These are phyloP conservation scores for Etheostoma perlongum DNA, from an alignment of 2,797 vertebrate species.

Conservation along the genomic window DNA sequence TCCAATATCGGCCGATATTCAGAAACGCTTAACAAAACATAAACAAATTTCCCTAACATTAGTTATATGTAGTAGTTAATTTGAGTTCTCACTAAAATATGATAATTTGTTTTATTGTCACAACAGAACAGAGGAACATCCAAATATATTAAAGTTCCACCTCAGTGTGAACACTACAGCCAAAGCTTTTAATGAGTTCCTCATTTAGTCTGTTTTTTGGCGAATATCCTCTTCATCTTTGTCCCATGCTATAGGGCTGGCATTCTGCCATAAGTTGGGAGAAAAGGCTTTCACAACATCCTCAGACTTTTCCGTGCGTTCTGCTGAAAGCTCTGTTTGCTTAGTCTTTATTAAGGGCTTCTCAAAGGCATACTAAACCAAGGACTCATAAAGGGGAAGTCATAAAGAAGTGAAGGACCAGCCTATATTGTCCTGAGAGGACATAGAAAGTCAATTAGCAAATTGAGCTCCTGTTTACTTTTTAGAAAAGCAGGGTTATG, in stretches of 20 bases:
- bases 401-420: slow-evolving; percentile 75
- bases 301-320: slow-evolving; percentile 55
- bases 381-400: slow-evolving; percentile 75
- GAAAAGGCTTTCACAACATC: slow-evolving; percentile 46
- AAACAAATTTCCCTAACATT: no score
- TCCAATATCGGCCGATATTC: no score
- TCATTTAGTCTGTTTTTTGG: slow-evolving; percentile 45
- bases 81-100: no score
- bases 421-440: slow-evolving; percentile 68
- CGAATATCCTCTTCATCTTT: slow-evolving; percentile 45
- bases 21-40: no score
- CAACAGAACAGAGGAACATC: no score
- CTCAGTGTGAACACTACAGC: slow-evolving; percentile 22
- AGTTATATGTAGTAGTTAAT: no score
- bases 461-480: slow-evolving; percentile 65
- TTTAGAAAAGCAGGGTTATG: slow-evolving; percentile 26
- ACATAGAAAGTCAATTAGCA: slow-evolving; percentile 76
- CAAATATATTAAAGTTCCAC: neutral
- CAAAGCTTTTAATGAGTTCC: slow-evolving; percentile 54
- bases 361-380: slow-evolving; percentile 71
- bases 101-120: no score
- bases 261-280: slow-evolving; percentile 53
- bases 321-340: slow-evolving; percentile 74
- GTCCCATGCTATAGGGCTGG: slow-evolving; percentile 50
- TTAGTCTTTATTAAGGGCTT: slow-evolving; percentile 76